Evolutionary conservation across 2,113 vertebrate species (phyloP), one percentile per base, ranked within the genome.

Genomic region (Pangasianodon hypophthalmus): DNA sequence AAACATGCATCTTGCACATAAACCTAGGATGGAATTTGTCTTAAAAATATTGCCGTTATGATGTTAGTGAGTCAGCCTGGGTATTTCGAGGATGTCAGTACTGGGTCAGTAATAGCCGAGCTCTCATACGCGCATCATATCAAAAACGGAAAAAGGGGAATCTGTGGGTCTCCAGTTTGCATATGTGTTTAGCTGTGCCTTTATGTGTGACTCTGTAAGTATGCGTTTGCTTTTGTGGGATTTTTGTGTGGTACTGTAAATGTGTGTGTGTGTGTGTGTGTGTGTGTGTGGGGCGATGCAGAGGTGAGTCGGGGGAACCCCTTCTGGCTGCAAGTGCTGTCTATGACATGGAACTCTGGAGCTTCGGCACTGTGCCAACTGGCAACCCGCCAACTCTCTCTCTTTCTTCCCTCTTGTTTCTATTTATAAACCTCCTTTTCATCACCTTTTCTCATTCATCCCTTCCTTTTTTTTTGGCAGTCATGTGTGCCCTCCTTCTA

Each of bases 261-360:
- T 89, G 75, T 83, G 80, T 64, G 79, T 87, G 84, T 89, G 79
- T 90, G 85, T 88, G 90, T 89, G 90, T 81, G 73, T 67, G 90
- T 71, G 89, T 90, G 92, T 85, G 90, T 71, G 89, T 90, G 92
- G 84, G 79, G 82, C 4, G 19, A 41, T 91, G 92, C 29, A 90
- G 94, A 93, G 91, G 94, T 93, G 92, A 92, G 93, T 94, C 88
- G 94, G 95, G 95, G 95, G 94, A 96, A 96, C 93, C 96, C 95
- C 95, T 95, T 94, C 94, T 95, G 94, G 95, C 94, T 95, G 94
- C 93, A 94, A 95, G 94, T 95, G 93, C 94, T 95, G 94, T 91
- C 93, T 77, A 84, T 93, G 95, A 95, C 95, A 95, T 90, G 91
- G 93, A 94, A 91, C 93, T 93, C 92, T 91, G 92, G 94, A 95